Conservation (phyloP, 2,888 invertebrate genomes). For the Margaritifera margaritifera region DNA sequence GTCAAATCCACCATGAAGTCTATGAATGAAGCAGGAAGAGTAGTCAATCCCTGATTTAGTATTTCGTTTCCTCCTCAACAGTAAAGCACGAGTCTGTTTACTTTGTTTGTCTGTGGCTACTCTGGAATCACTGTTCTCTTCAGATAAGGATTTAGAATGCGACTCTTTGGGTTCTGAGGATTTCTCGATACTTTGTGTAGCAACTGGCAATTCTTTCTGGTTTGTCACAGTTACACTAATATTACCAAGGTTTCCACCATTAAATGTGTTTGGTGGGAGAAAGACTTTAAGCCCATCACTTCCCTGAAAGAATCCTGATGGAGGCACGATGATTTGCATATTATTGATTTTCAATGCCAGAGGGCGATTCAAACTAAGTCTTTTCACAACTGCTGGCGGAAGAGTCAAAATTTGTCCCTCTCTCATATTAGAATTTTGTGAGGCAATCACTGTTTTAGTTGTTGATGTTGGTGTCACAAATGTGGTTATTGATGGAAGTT, state of each 20-base stretch:
- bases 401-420: slow-evolving; percentile 63
- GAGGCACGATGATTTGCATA: slow-evolving; percentile 59
- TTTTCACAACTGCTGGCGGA: slow-evolving; percentile 55
- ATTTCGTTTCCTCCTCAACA: too few species aligned
- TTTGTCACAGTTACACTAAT: slow-evolving; percentile 44
- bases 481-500: slow-evolving; percentile 2
- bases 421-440: slow-evolving; percentile 25
- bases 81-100: too few species aligned
- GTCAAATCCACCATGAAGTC: slow-evolving; percentile 61
- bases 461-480: slow-evolving; percentile 6
- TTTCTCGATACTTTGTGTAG: too few species aligned
- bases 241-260: slow-evolving; percentile 45
- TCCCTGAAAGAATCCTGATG: slow-evolving; percentile 60
- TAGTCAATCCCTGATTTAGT: slow-evolving; percentile 7
- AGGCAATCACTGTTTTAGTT: slow-evolving; percentile 25
- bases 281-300: slow-evolving; percentile 61
- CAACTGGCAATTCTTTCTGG: slow-evolving; percentile 19
- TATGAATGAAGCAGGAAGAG: slow-evolving; percentile 47
- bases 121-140: not conserved
- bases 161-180: too few species aligned
- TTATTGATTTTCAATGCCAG: slow-evolving; percentile 63
- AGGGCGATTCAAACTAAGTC: slow-evolving; percentile 56
- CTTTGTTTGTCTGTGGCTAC: slow-evolving; percentile 2
- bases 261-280: slow-evolving; percentile 63
- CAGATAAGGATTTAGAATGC: not conserved